Evolutionary conservation across 92 coral and sea anemone species (phyloP).

Genomic region (Pocillopora grandis): DNA sequence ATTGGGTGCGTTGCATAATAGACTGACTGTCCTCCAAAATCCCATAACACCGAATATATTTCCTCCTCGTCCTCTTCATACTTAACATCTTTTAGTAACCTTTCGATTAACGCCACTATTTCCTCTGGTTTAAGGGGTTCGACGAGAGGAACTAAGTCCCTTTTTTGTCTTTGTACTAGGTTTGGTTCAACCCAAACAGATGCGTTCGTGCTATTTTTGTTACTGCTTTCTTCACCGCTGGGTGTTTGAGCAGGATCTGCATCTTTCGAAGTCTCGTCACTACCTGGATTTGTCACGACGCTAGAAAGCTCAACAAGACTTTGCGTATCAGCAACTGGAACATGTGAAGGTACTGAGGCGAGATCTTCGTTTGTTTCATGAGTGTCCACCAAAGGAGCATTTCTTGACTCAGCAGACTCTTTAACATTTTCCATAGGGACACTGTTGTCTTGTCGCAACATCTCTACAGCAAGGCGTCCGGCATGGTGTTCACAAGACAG

Average conservation of each 20-base stretch:
- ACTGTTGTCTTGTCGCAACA: neutral
- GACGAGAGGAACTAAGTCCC: neutral
- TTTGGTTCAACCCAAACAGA: neutral
- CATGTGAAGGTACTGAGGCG: neutral
- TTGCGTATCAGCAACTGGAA: neutral
- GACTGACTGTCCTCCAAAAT: constrained; percentile 75
- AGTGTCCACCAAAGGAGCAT: neutral
- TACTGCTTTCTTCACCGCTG: neutral
- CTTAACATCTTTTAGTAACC: constrained; percentile 13
- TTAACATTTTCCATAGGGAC: neutral
- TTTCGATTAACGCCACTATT: constrained; percentile 27
- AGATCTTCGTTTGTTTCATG: neutral
- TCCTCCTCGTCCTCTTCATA: constrained; percentile 6
- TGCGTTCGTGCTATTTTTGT: neutral
- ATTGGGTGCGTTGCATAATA: constrained; percentile 73
- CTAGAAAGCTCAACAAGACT: neutral
- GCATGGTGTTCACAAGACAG: constrained; percentile 22
- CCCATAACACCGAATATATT: constrained; percentile 58
- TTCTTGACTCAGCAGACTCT: neutral
- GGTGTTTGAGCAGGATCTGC: neutral
- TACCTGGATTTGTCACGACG: neutral
- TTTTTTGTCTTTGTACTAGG: neutral
- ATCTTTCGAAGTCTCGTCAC: neutral
- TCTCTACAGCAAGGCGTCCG: constrained; percentile 18
- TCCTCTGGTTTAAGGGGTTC: constrained; percentile 37